Evolutionary conservation across 2,113 vertebrate genomes (phyloP), one percentile per base, ranked within the genome.

Genomic region (Hippolais icterina): DNA sequence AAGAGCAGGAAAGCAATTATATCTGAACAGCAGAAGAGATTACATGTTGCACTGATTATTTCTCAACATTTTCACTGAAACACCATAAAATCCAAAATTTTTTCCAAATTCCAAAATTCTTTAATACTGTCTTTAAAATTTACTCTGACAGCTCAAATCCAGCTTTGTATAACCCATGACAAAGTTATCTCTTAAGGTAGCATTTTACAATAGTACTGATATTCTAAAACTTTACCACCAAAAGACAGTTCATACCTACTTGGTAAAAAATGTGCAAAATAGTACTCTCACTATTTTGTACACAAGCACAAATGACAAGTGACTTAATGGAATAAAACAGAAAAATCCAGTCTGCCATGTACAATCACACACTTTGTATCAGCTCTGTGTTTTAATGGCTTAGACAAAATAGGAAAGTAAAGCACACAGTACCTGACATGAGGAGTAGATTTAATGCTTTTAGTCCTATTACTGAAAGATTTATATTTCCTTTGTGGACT

Each of bases 391-490:
- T 85, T 80, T 44, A 76, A 88, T 69, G 59, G 18, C 21, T 85
- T 70, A 80, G 29, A 68, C 2, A 7, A 91, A 75, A 22, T 33
- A 93, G 29, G 27, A 74, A 93, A 94, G 46, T 64, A 56, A 94
- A 87, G 28, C 33, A 63, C 56, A 53, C 41, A 79, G 29, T 98
- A 99, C 99, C 99, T 98, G 99, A 99, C 88, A 87, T 96, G 44
- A 99, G 98, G 27, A 99, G 98, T 6, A 98, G 97, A 50, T 98
- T 98, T 97, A 99, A 97, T 27, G 98, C 97, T 97, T 98, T 97
- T 24, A 99, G 97, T 61, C 98, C 99, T 63, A 98, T 93, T 83
- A 96, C 90, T 77, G 98, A 97, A 79, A 99, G 97, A 39, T 87
- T 97, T 35, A 95, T 21, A 89, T 99, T 98, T 83, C 96, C 60